Conservation (phyloP, 2,113 vertebrate species). For the Cephalopholis sonnerati region DNA sequence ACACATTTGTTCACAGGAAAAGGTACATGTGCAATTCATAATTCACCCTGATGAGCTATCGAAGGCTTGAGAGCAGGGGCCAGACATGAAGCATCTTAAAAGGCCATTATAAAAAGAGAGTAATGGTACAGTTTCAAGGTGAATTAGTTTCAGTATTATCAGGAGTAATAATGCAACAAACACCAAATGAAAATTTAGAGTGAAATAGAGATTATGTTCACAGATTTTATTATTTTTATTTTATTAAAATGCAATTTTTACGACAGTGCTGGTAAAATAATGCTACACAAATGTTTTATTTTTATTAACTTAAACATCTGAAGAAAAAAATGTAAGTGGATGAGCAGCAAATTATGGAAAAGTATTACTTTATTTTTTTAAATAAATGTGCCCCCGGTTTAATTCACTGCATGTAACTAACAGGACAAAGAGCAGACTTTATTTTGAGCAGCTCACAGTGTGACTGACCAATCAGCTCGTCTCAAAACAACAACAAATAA, state of each 20-base stretch:
- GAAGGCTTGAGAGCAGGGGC: no score
- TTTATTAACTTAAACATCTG: not conserved
- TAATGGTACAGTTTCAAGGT: not conserved
- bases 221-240: not conserved
- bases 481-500: not conserved
- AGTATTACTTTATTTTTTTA: not conserved
- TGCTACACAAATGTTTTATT: not conserved
- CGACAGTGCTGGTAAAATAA: not conserved
- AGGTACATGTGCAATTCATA: no score
- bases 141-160: not conserved
- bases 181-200: not conserved
- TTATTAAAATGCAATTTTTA: no score
- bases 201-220: not conserved
- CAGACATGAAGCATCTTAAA: no score
- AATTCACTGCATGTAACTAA: not conserved
- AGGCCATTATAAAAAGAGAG: no score
- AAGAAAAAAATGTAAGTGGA: not conserved
- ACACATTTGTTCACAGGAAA: no score
- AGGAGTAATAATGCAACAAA: no score
- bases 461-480: constrained; percentile 44
- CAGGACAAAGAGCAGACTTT: not conserved
- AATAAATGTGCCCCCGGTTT: not conserved
- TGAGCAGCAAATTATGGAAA: not conserved
- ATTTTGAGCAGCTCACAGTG: not conserved
- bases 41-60: no score